Conservation (phyloP, 2,113 vertebrate genomes). For the Microcebus ravelobensis region DNA sequence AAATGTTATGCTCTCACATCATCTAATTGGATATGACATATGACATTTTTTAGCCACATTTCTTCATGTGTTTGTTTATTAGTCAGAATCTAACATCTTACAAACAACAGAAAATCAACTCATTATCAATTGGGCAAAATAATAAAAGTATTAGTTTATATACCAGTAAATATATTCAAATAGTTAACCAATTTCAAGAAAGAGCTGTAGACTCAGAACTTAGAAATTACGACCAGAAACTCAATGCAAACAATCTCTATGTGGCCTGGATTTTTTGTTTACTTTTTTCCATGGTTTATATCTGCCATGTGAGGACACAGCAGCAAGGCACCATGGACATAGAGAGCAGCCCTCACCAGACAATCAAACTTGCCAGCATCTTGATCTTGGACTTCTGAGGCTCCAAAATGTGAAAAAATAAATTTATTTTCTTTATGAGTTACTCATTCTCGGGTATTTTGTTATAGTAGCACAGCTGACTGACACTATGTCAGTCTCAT, state of each 20-base stretch:
- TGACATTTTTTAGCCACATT: not conserved
- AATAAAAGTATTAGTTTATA: not conserved
- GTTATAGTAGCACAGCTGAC: not conserved
- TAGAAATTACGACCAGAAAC: not conserved
- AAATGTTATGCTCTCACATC: not conserved
- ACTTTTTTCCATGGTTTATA: no score
- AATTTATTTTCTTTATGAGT: not conserved
- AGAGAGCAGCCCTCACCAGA: not conserved
- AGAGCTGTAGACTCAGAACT: not conserved
- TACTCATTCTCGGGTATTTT: not conserved
- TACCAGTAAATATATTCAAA: not conserved
- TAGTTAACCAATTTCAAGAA: not conserved
- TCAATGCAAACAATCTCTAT: not conserved
- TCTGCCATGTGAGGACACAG: not conserved
- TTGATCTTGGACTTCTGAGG: not conserved
- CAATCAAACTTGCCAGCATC: not conserved
- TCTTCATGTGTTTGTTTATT: not conserved
- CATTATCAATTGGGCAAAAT: not conserved
- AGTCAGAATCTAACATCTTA: not conserved
- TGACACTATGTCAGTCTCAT: no score
- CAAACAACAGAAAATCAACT: not conserved
- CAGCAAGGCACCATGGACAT: not conserved
- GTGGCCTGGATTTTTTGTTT: not conserved
- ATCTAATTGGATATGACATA: not conserved
- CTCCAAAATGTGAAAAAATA: not conserved